Evolutionary conservation across 1,140 invertebrate species (phyloP).

Genomic region (Oncopodura yosiiana): DNA sequence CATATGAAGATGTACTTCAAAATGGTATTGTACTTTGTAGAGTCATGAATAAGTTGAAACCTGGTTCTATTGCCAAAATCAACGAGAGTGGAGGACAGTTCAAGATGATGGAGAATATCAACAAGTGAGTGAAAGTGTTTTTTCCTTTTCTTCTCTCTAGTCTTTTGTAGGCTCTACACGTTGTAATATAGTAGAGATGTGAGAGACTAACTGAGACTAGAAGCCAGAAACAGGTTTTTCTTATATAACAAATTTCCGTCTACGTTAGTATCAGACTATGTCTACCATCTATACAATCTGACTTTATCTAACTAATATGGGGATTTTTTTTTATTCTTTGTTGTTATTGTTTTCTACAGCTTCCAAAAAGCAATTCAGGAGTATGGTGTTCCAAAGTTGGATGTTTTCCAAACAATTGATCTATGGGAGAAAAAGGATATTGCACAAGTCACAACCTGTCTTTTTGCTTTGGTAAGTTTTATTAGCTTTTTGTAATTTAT

Average conservation of each 20-base stretch:
- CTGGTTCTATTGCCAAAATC: slow-evolving; percentile 71
- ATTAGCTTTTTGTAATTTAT: slow-evolving; percentile 44
- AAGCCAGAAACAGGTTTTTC: no score
- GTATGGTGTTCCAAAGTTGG: slow-evolving; percentile 78
- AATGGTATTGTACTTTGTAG: slow-evolving; percentile 82
- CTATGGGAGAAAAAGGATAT: slow-evolving; percentile 90
- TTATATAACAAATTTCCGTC: no score
- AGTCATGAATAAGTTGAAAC: slow-evolving; percentile 77
- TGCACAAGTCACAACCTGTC: slow-evolving; percentile 70
- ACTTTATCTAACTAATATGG: neutral
- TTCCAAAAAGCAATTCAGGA: slow-evolving; percentile 77
- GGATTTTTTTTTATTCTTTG: neutral
- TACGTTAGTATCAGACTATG: no score
- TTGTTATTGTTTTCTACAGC: slow-evolving; percentile 45
- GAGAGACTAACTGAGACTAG: no score
- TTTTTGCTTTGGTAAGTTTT: slow-evolving; percentile 77
- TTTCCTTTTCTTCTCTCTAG: no score
- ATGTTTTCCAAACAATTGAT: slow-evolving; percentile 90
- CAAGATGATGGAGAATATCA: slow-evolving; percentile 94
- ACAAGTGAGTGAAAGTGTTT: slow-evolving; percentile 66
- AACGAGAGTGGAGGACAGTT: slow-evolving; percentile 81
- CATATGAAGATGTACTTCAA: slow-evolving; percentile 65
- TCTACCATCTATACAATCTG: neutral
- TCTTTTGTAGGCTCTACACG: no score
- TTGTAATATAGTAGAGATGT: no score